These are phyloP conservation scores for Lagopus leucura DNA, from an alignment of 2,113 vertebrate species.

Conservation along the genomic window DNA sequence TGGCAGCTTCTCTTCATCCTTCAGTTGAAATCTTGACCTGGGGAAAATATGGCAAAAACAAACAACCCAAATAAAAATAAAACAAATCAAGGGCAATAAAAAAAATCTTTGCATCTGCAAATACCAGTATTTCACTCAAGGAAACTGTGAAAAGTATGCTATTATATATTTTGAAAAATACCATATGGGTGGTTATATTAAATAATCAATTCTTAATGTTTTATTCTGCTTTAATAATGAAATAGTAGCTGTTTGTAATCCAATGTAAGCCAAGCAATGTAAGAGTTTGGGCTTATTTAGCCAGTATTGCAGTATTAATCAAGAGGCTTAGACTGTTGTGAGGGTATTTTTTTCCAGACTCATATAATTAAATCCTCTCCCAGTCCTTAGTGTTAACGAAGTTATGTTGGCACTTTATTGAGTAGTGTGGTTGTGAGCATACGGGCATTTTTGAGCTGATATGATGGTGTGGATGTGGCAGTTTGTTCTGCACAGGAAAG, in stretches of 20 bases:
- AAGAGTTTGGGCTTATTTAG: background rate
- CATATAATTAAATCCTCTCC: background rate
- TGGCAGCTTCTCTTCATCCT: background rate
- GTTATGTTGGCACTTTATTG: accelerated
- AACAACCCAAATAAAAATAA: background rate
- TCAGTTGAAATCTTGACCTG: background rate
- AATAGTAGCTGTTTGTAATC: background rate
- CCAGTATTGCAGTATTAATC: background rate
- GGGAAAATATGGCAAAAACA: background rate
- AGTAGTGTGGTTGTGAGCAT: background rate
- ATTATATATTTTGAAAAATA: background rate
- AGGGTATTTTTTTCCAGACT: background rate
- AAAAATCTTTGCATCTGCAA: background rate
- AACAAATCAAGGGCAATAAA: background rate
- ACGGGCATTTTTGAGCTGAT: background rate
- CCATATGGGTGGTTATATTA: background rate
- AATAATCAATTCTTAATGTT: constrained; percentile 3
- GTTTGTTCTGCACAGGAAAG: background rate
- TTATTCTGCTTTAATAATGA: background rate
- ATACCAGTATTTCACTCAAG: background rate
- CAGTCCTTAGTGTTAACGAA: accelerated
- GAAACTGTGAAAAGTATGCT: background rate
- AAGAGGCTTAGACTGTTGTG: background rate
- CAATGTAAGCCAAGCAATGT: background rate
- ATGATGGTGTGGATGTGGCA: background rate